These are phyloP conservation scores for Notodonta ziczac DNA, from an alignment of 2,888 invertebrate genomes.

Conservation along the genomic window DNA sequence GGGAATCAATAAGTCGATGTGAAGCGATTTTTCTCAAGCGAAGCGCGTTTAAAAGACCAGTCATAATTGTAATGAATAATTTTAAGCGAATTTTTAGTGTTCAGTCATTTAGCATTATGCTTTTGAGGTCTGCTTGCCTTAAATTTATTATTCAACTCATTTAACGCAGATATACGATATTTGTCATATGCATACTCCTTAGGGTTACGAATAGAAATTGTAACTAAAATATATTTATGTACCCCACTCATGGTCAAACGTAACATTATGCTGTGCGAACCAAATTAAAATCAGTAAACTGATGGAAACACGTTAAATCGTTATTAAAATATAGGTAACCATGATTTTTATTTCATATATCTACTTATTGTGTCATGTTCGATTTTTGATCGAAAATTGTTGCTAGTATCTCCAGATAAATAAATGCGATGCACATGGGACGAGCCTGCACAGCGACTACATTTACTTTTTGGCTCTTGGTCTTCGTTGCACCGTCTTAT, in stretches of 20 bases:
- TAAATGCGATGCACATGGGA: conserved; percentile 12
- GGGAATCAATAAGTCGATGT: conserved; percentile 26
- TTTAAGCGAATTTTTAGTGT: conserved; percentile 45
- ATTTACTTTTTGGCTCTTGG: conserved; percentile 22
- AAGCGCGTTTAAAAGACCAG: conserved; percentile 31
- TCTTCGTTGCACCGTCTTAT: conserved; percentile 4
- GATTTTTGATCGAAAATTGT: background rate
- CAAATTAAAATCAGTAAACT: conserved; percentile 7
- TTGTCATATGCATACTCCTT: background rate
- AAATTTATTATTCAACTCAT: conserved; percentile 3
- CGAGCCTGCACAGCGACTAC: conserved; percentile 35
- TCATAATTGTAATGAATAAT: background rate
- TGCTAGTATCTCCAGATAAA: conserved; percentile 1
- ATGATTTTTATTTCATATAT: background rate
- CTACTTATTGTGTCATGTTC: background rate
- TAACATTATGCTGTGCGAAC: conserved; percentile 29
- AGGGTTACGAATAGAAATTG: background rate
- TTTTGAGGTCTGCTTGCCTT: conserved; percentile 24
- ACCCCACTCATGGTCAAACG: background rate
- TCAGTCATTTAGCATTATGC: conserved; percentile 24
- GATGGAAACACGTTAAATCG: background rate
- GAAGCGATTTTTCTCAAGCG: conserved; percentile 41
- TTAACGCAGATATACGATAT: background rate
- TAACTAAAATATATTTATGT: background rate
- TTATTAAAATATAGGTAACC: background rate